A percentile compares a stretch with the other conserved stretches of the same genome.
phyloP scores from a whole-genome alignment of 1,140 invertebrate species.

The Zaprionus ornatus region DNA sequence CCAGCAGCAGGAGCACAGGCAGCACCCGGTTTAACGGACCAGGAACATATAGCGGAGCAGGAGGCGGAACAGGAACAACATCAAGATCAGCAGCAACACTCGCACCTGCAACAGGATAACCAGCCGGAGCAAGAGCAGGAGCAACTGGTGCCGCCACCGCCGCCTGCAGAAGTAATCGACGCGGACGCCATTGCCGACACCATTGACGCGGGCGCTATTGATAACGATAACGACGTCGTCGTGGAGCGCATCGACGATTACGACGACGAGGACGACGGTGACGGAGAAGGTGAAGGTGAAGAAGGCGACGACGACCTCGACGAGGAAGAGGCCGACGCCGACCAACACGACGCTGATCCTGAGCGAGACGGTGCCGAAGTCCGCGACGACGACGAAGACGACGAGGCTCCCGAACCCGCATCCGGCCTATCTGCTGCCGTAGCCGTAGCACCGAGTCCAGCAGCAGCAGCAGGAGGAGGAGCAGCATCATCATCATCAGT shows the following conservation, averaged over 20 bases:
- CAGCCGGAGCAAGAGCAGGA: slow-evolving; percentile 9
- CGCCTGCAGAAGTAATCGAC: slow-evolving; percentile 44
- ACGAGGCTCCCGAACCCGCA: neutral
- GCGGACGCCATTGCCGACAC: slow-evolving; percentile 72
- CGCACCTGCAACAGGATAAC: neutral
- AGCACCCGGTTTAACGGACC: slow-evolving; percentile 1
- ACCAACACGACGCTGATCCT: slow-evolving; percentile 2
- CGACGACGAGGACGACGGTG: slow-evolving; percentile 68
- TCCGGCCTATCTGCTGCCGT: neutral
- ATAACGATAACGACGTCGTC: slow-evolving; percentile 65
- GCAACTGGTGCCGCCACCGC: neutral
- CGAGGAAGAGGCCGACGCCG: slow-evolving; percentile 26
- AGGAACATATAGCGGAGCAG: slow-evolving; percentile 5
- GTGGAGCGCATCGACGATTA: slow-evolving; percentile 77
- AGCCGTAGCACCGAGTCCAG: neutral
- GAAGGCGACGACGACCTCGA: slow-evolving; percentile 51
- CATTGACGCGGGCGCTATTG: slow-evolving; percentile 68
- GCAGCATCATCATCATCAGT: neutral
- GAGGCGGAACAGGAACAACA: slow-evolving; percentile 16
- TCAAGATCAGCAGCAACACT: slow-evolving; percentile 14
- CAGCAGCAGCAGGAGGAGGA: neutral
- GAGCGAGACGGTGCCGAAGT: slow-evolving; percentile 12
- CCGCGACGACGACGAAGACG: neutral
- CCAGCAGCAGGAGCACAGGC: slow-evolving; percentile 13
- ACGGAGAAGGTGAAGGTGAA: slow-evolving; percentile 49